phyloP scores from a whole-genome alignment of 1,140 invertebrate species.

The Dolichoris vasculosae region DNA sequence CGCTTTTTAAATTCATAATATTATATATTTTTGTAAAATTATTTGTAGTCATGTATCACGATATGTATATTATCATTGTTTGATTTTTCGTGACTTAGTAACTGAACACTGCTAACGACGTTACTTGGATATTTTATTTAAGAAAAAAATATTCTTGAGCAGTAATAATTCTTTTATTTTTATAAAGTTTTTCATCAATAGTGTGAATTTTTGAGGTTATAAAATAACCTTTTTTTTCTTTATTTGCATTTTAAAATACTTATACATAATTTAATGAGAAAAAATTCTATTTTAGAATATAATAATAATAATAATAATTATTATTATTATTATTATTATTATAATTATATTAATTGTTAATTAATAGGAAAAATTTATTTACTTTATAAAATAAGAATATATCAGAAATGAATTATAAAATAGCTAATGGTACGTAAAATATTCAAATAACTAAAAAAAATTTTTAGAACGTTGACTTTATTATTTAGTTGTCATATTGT shows the following conservation, averaged over 20 bases:
- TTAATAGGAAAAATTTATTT: not conserved
- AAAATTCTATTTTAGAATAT: not conserved
- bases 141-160: not conserved
- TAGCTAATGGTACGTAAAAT: conserved; percentile 12
- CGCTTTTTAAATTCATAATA: not conserved
- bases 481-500: too few species aligned
- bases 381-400: not conserved
- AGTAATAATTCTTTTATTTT: conserved; percentile 5
- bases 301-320: too few species aligned
- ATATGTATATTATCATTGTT: conserved; percentile 9
- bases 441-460: not conserved
- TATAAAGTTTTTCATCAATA: not conserved
- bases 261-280: not conserved
- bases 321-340: too few species aligned
- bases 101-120: not conserved
- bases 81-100: conserved; percentile 14
- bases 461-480: not conserved
- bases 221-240: not conserved
- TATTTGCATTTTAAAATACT: not conserved
- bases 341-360: not conserved
- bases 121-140: conserved; percentile 1
- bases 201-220: not conserved
- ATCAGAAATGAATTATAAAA: not conserved
- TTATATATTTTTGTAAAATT: conserved; percentile 8
- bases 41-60: conserved; percentile 6